Evolutionary conservation across 1,140 invertebrate species (phyloP), one percentile per base, ranked within the genome.

Genomic region (Octopus bimaculoides): DNA sequence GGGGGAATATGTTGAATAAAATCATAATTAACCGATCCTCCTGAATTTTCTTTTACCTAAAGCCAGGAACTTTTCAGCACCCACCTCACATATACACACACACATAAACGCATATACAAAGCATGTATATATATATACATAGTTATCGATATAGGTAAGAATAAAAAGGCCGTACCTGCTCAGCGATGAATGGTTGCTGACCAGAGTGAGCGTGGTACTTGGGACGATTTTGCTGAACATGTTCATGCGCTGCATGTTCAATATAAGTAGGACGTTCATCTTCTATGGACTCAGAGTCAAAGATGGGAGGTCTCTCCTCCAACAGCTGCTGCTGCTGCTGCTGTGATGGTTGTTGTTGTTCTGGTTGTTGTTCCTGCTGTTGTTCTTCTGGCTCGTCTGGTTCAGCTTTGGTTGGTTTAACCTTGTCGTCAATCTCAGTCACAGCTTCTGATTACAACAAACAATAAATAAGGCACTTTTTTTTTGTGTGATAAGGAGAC

Each of bases 281-380:
- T 75, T 79, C 79, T 17, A 79, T 75, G 20, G 74, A 76, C 69
- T 79, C 79, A 20, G 73, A n/a, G 61, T 79, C 79, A 76, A 79
- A 53, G 10, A n/a, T 52, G 14, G 66, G 66, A 69, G 66, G 5
- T 6, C 26, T 69, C 5, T n/a, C 26, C 17, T 69, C 66, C 26
- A 41, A 2, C 26, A 41, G 0, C 26, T 41, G 26, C 26, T 41
- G 26, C 26, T 41, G 26, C 26, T 41, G 26, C 26, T 41, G 26
- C 26, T 41, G 26, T 41, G 26, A 2, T 41, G 26, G 0, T 41
- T 41, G 26, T 41, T 41, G 26, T 41, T 41, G 26, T 41, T 41
- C 26, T 41, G 26, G 26, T 41, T 41, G 26, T 41, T 41, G 26
- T 69, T 69, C 66, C 14, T 69, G 66, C 3, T 69, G 66, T 41